Base-by-base conservation (phyloP, 2,888 invertebrate genomes). In the Drosophila antonietae region DNA sequence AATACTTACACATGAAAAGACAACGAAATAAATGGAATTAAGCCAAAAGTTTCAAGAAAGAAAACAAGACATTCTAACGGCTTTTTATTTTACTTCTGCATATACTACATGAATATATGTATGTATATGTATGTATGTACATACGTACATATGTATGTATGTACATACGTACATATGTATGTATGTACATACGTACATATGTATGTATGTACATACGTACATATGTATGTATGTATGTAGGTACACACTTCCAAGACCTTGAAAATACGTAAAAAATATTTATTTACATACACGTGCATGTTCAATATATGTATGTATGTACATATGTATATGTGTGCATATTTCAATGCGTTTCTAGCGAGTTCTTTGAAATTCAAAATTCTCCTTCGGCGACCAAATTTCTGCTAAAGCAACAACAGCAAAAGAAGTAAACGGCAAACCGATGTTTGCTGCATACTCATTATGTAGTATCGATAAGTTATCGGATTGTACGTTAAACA, bases 401-500 rank as follows among this genome's bases (percentile, higher is more conserved):
- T 28, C 28, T 28, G 28, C 28, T 28, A 28, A 28, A 28, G 41
- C n/a, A 14, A 1, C n/a, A 23, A 37, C 46, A 8, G 1, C 3
- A n/a, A 28, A 28, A 28, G 28, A 28, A 15, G 35, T 8, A n/a
- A 12, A 57, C 43, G 41, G 33, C 23, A 7, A 46, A 53, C 7
- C 71, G 71, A 67, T 75, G 35, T 23, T 15, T 39, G 20, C 2
- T 35, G 15, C 20, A 10, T 60, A 47, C 63, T 57, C 61, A 28
- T 18, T 18, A 14, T 23, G 14, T n/a, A 64, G 33, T 63, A 79
- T 73, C 78, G 78, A 69, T 73, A 79, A 35, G 0, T 56, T 73
- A 73, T 72, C 68, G 73, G 65, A 49, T 70, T 67, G 68, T 68
- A 79, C 69, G 73, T 73, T 73, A 78, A 65, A 68, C 62, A 79